Evolutionary conservation across 2,113 vertebrate species (phyloP), one percentile per base, ranked within the genome.

Genomic region (Furnarius figulus): DNA sequence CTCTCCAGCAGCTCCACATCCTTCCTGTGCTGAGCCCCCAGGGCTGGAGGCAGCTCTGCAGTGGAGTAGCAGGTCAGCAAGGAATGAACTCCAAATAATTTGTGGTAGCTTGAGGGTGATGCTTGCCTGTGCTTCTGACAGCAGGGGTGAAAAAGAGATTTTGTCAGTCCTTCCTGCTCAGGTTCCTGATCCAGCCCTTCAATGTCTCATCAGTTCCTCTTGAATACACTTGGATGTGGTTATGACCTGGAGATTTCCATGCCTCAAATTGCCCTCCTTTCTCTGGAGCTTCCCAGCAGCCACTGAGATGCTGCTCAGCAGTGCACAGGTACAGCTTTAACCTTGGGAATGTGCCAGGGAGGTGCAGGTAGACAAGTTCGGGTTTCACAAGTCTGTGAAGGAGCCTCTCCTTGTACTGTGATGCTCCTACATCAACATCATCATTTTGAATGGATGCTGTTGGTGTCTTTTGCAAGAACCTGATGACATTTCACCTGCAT

Each of bases 1-100:
- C 0, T 0, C 35, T 66, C 12, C 77, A 59, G 50, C 30, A 50
- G 67, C 27, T 73, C 50, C 16, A 30, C 1, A 2, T 33, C 50
- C 42, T 79, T 5, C 37, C 27, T 4, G 8, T 73, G 31, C 14
- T 42, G 59, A 50, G 27, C 0, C 12, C 56, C 31, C 59, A 73
- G 50, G 6, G 37, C 27, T 81, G 68, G 31, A 18, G 9, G 27
- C 52, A 52, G 37, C 44, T 66, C 22, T 65, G 62, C 52, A 52
- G 37, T 37, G 23, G 12, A 23, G 19, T 61, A 66, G 37, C 59
- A 28, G 44, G 4, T 66, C 61, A 52, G 44, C 24, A 35, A 21
- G 33, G 24, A n/a, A 11, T 40, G 66, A 47, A 56, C 10, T 49
- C 62, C 37, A 44, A 28, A 17, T 7, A 19, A 14, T 24, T 44